These are phyloP conservation scores for Phoxinus phoxinus DNA, from an alignment of 2,113 vertebrate genomes.

Conservation along the genomic window DNA sequence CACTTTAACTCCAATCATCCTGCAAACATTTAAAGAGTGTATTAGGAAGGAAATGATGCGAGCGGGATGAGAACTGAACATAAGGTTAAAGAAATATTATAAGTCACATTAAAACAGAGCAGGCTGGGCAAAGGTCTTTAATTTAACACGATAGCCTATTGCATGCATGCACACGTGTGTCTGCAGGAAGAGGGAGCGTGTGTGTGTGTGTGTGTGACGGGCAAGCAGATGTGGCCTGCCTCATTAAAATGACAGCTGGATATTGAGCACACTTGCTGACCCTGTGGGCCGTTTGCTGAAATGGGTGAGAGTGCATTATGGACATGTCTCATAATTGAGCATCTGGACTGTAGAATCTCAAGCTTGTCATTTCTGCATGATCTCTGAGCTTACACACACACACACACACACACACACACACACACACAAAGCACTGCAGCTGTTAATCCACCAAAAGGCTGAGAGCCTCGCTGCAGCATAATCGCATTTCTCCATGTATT, in stretches of 20 bases:
- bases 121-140: constrained; percentile 19
- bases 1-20: constrained; percentile 4
- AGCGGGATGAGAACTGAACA: constrained; percentile 8
- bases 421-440: constrained; percentile 3
- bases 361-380: constrained; percentile 51
- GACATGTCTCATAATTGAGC: constrained; percentile 54
- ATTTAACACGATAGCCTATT: background rate
- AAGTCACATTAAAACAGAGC: constrained; percentile 27
- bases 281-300: constrained; percentile 52
- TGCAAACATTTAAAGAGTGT: background rate
- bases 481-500: constrained; percentile 45
- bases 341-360: constrained; percentile 55
- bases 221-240: constrained; percentile 49
- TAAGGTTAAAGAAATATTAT: constrained; percentile 21
- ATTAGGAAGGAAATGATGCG: constrained; percentile 17
- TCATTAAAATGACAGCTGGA: constrained; percentile 61
- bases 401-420: constrained; percentile 18
- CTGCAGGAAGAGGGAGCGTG: constrained; percentile 4
- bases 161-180: constrained; percentile 20
- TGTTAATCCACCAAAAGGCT: constrained; percentile 47
- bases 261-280: constrained; percentile 48
- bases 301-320: constrained; percentile 35
- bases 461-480: constrained; percentile 27
- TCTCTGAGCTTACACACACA: background rate
- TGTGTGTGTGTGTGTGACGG: constrained; percentile 34